These are phyloP conservation scores for Stegodyphus dumicola DNA, from an alignment of 1,140 invertebrate genomes.

Conservation along the genomic window DNA sequence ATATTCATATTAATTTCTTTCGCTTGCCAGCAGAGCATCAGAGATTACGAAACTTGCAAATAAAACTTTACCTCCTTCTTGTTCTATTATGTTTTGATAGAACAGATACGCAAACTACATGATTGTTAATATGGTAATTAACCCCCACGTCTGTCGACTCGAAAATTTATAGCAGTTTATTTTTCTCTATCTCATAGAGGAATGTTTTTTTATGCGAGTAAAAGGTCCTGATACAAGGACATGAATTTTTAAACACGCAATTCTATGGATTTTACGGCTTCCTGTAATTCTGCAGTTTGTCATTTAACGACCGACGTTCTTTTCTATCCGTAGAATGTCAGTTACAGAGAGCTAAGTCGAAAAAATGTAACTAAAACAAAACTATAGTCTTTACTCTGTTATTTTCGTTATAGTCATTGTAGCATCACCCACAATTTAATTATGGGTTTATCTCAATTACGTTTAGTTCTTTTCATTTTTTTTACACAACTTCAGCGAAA, in stretches of 20 bases:
- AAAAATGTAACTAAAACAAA: constrained; percentile 37
- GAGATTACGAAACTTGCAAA: no score
- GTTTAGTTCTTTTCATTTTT: constrained; percentile 37
- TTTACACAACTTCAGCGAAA: constrained; percentile 46
- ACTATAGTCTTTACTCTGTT: constrained; percentile 5
- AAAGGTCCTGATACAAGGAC: background rate
- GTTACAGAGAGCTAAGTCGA: constrained; percentile 10
- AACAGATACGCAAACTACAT: no score
- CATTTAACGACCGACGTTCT: background rate
- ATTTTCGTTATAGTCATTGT: background rate
- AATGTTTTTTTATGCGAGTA: background rate
- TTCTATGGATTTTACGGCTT: constrained; percentile 27
- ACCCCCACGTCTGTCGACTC: no score
- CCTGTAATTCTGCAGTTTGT: constrained; percentile 21
- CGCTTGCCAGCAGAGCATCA: no score
- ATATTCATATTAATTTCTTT: no score
- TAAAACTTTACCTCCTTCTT: no score
- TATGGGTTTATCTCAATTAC: constrained; percentile 53
- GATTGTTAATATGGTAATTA: no score
- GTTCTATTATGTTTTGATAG: no score
- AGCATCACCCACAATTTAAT: constrained; percentile 57
- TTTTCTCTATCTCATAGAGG: no score
- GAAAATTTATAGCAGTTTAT: no score
- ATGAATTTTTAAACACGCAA: constrained; percentile 8
- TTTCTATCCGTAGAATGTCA: background rate